A percentile compares a stretch with the other conserved stretches of the same genome.
Evolutionary conservation across 2,797 vertebrate species (phyloP).

Genomic region (Vireo griseus): DNA sequence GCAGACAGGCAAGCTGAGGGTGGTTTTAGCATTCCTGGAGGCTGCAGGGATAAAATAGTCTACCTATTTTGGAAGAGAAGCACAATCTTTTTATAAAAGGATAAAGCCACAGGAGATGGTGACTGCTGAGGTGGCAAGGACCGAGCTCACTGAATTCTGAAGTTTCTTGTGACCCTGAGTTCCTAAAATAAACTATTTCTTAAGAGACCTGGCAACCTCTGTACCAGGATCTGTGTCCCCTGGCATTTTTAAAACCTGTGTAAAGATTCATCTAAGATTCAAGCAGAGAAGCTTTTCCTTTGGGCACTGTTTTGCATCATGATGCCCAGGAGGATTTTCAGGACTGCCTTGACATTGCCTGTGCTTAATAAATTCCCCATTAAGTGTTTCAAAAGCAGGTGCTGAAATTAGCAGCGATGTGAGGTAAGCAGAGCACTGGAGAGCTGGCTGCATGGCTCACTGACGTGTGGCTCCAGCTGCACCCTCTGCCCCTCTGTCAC

Average conservation of each 20-base stretch:
- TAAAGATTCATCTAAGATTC: background rate
- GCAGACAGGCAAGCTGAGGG: background rate
- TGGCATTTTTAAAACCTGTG: background rate
- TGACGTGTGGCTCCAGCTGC: background rate
- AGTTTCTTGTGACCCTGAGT: background rate
- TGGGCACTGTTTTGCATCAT: background rate
- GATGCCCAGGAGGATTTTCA: background rate
- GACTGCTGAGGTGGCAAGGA: constrained; percentile 5
- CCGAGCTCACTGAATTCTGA: background rate
- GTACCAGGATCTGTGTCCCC: background rate
- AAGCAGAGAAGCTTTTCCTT: background rate
- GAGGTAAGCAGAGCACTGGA: background rate
- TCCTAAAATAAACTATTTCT: constrained; percentile 42
- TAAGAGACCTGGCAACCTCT: background rate
- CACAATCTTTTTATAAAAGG: constrained; percentile 20
- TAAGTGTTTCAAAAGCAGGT: background rate
- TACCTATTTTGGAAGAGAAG: constrained; percentile 39
- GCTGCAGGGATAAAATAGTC: background rate
- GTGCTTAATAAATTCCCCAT: background rate
- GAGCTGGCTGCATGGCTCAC: background rate
- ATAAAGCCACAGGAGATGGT: background rate
- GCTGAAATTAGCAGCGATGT: background rate
- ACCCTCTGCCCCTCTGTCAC: background rate
- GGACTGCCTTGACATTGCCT: background rate
- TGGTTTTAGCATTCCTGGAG: background rate